Conservation (phyloP, 1,140 invertebrate species). For the Scaptomyza graminum region DNA sequence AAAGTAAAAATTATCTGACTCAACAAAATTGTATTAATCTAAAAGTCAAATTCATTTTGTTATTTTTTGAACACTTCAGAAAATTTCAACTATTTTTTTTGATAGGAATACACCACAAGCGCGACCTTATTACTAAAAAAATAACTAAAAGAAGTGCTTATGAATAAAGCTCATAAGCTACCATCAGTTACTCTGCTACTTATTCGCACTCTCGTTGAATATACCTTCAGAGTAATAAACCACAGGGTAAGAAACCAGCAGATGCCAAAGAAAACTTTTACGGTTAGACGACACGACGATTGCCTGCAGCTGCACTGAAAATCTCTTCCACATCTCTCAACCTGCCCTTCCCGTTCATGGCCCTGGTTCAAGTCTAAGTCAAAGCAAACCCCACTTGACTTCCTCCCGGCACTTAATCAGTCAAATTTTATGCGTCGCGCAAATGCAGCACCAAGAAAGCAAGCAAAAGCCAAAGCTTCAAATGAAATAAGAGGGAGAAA, state of each 20-base stretch:
- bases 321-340: not conserved
- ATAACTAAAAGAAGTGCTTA: not conserved
- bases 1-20: not conserved
- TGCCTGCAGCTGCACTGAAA: conserved; percentile 69
- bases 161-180: not conserved
- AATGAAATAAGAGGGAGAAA: not conserved
- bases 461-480: not conserved
- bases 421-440: conserved; percentile 57
- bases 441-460: conserved; percentile 25
- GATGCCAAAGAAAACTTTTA: conserved; percentile 48
- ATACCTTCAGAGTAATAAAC: not conserved
- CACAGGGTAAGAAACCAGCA: conserved; percentile 13
- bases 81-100: too few relatives aligned
- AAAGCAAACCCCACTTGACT: conserved; percentile 38
- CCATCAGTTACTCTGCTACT: not conserved
- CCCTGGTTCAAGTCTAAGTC: not conserved
- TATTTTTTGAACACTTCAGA: too few relatives aligned
- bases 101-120: too few relatives aligned
- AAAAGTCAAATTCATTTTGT: too few relatives aligned
- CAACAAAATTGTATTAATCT: too few relatives aligned
- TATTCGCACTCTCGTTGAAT: not conserved
- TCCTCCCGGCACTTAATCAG: conserved; percentile 70
- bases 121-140: too few relatives aligned
- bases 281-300: conserved; percentile 54
- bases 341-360: not conserved